Evolutionary conservation across 2,888 invertebrate genomes (phyloP), one percentile per base, ranked within the genome.

Genomic region (Eilema sororculum): DNA sequence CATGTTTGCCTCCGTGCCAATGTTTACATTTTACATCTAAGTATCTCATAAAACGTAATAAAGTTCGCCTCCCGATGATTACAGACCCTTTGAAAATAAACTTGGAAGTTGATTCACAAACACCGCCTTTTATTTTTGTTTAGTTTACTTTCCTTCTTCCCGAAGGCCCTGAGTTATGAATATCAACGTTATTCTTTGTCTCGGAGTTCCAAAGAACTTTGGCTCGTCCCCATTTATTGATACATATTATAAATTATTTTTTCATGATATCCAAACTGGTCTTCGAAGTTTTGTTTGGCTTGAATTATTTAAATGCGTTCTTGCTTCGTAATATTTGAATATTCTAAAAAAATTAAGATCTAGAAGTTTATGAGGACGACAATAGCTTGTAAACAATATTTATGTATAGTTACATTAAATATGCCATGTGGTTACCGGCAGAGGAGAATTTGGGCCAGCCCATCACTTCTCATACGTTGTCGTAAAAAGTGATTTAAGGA

Each of bases 11-110:
- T 83, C 81, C 84, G 84, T 82, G 84, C 79, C 85, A 83, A 80
- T 92, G 90, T 92, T 92, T 92, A 90, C 89, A 83, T 88, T 89
- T 87, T 84, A 85, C 87, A 80, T 89, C 87, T 88, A 86, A 88
- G 84, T 86, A 87, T 88, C 81, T 88, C 88, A 85, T 86, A 81
- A 83, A 87, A 84, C 82, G 87, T 88, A 88, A 90, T 94, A 93
- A 94, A 93, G 84, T 91, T 91, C 86, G 87, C 87, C 87, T 90
- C 86, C 78, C 90, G 82, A 92, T 93, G 89, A 94, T 93, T 92
- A 92, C 91, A 88, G 16, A 89, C 88, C 89, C 90, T 91, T 90
- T 91, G 88, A 91, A 92, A 91, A 92, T 92, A 92, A 92, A 93
- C 91, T 92, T 86, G 82, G 87, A 84, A 87, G 88, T 87, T 87